Evolutionary conservation across 2,113 vertebrate genomes (phyloP), one percentile per base, ranked within the genome.

Genomic region (Phylloscopus trochilus): DNA sequence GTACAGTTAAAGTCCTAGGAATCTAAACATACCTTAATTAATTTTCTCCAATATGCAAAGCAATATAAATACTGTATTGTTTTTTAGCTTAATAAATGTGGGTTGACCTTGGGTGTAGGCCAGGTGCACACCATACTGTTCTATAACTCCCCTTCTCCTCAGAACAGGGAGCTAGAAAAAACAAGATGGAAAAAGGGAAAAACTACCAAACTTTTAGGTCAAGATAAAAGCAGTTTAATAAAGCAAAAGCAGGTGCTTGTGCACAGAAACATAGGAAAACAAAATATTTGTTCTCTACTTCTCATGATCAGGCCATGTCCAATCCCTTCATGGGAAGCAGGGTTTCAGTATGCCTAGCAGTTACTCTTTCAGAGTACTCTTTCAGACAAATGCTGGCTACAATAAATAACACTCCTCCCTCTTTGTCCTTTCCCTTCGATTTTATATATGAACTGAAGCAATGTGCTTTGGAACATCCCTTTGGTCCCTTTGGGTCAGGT

Each of bases 261-360:
- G 0, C 1, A 1, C 1, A 0, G 13, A 67, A 83, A 4, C 7
- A 63, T 59, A 75, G 37, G 26, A 85, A 90, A 86, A 59, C 4
- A 53, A 70, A 74, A 33, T 3, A 15, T 27, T 62, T 83, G 4
- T 67, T 46, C 28, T 78, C 37, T 66, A 9, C 13, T 43, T 70
- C 13, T 37, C 23, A 52, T 53, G 7, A 66, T 55, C 12, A 60
- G 22, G 16, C 3, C 1, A 58, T 53, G 14, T 43, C 19, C 51
- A 93, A 3, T 11, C 31, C 18, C 46, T 33, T 69, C 11, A 30
- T 22, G 11, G 11, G 18, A 82, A 56, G 27, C 4, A 46, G 23
- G 7, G 3, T 59, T 68, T 93, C 30, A 33, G 7, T 28, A 28
- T 0, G 0, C 1, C 0, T 8, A 39, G 21, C 2, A 4, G 12